Percentiles rank a stretch among this genome's conserved stretches.
Evolutionary conservation across 37 sponge, comb jelly and placozoan species (phyloP).

Genomic region (Eunapius fragilis): DNA sequence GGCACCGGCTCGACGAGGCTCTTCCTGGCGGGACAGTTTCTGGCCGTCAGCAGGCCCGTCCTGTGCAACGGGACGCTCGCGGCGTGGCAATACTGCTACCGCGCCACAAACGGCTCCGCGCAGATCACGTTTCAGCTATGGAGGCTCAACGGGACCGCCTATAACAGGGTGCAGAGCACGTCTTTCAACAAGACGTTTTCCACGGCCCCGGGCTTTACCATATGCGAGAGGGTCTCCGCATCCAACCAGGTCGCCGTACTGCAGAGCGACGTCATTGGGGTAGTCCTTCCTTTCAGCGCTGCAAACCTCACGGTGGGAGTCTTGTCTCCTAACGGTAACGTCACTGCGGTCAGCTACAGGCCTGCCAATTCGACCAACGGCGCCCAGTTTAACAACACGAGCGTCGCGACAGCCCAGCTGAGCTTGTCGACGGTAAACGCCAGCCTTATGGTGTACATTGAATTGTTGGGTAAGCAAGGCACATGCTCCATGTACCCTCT

Average conservation of each 20-base stretch:
- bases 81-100: conserved; percentile 81
- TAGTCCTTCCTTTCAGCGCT: neutral
- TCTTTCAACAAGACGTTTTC: neutral
- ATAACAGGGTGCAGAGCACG: neutral
- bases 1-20: neutral
- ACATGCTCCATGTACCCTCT: too few relatives aligned
- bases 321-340: neutral
- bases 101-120: conserved; percentile 86
- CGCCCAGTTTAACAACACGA: neutral
- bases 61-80: conserved; percentile 39
- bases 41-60: neutral
- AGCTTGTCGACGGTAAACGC: neutral
- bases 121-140: conserved; percentile 30
- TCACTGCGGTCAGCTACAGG: neutral
- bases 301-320: neutral
- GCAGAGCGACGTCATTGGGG: neutral
- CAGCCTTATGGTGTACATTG: neutral
- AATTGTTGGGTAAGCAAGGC: conserved; percentile 7
- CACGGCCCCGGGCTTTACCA: neutral
- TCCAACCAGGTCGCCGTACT: neutral
- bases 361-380: neutral
- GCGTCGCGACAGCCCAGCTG: neutral
- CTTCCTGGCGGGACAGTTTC: neutral
- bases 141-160: neutral
- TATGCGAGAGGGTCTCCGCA: neutral